Base-by-base conservation (phyloP, 37 sponge, comb jelly and placozoan species). In the Mnemiopsis leidyi region DNA sequence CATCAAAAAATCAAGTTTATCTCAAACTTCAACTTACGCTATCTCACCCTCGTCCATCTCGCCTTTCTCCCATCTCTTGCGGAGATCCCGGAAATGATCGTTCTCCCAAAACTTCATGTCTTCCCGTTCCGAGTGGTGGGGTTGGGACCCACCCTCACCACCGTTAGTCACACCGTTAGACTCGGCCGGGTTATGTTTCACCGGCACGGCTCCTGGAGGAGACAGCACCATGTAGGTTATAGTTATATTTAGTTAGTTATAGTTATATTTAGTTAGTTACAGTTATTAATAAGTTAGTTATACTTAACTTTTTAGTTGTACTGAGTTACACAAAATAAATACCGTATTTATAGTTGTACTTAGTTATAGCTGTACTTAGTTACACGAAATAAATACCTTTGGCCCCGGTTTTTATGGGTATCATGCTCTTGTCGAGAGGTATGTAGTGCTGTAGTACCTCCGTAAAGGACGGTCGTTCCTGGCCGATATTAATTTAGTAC, bases 391-490 rank as follows among this genome's bases (percentile, higher is more conserved):
- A 71, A 25, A 3, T 77, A 77, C 79, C 79, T 34, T 77, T 77
- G 24, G 90, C 40, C 21, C 61, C 61, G 9, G 90, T 39, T 39
- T 85, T 85, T 34, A 28, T 79, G 21, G 82, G 37, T 7, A 85
- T 13, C 28, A 85, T 35, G 24, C 36, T 32, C 48, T 85, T 85
- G 61, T 85, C 90, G 9, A 85, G 3, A 0, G 61, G 40, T 1
- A 85, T 33, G 61, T 85, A 85, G 40, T 26, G 40, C 2, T 33
- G 40, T 3, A 85, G 5, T 3, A 85, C 90, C 24, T 85, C 90
- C 0, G 90, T 85, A 33, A 85, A 85, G 26, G 90, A 36, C n/a
- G 90, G 90, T 9, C 90, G 90, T 40, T 85, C 90, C 90, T 85
- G 90, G 39, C n/a, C n/a, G n/a, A n/a, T n/a, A n/a, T n/a, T n/a